Base-by-base conservation (phyloP, 2,113 vertebrate genomes). In the Clarias gariepinus region DNA sequence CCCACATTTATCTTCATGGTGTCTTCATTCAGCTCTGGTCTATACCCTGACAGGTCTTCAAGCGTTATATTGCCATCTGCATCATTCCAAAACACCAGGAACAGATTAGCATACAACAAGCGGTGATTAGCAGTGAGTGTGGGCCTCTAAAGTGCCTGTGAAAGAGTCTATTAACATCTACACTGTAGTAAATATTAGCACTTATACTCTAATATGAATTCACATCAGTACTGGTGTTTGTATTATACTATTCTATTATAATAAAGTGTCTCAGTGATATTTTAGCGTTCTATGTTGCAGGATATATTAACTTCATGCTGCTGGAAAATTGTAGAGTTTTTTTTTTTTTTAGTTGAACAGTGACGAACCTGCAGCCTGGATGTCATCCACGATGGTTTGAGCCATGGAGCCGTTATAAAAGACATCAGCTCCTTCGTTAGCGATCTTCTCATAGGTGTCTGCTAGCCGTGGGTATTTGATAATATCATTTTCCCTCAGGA, bases 321-420 rank as follows among this genome's bases (percentile, higher is more conserved):
- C 41, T 77, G 55, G 55, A 28, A 28, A 55, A 9, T 80, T 55
- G 55, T 11, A 21, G 78, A 36, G 13, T 30, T 58, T 41, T 57
- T 33, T 1, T 97, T 97, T 30, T 60, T 30, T 36, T 1, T 23
- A 36, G 16, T 33, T 58, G 73, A 85, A 52, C 52, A 23, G 10
- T 15, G 25, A 81, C 21, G 21, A 12, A 92, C 98, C 98, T 91
- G 93, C 96, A 0, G 83, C 93, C 86, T n/a, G 93, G 93, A 99
- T 96, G 92, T 99, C 98, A 36, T 94, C 89, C 18, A 98, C 94
- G 69, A 99, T 97, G 89, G 94, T 96, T 12, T 92, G 90, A 0
- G 98, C 97, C 92, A 99, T 95, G 13, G 95, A 95, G 55, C 98
- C 98, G 0, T 93, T 97, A 90, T 99, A 99, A 94, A 99, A 99